These are phyloP conservation scores for Drosophila seguyi DNA, from an alignment of 1,140 invertebrate genomes.

Conservation along the genomic window DNA sequence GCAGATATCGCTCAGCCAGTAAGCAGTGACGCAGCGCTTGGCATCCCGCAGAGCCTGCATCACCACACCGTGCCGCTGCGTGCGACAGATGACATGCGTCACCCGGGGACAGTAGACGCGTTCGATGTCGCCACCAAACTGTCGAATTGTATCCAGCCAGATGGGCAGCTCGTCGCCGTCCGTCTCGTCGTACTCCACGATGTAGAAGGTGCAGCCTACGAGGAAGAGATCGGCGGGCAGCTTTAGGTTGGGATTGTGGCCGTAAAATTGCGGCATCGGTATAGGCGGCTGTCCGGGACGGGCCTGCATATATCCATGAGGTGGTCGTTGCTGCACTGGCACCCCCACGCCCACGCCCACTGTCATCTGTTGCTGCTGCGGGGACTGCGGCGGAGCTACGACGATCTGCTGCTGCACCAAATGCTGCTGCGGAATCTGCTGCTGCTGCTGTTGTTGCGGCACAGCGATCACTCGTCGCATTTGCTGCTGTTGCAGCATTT, in stretches of 20 bases:
- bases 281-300: conserved; percentile 72
- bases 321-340: conserved; percentile 61
- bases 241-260: conserved; percentile 94
- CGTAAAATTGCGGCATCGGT: conserved; percentile 91
- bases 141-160: conserved; percentile 94
- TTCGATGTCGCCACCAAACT: conserved; percentile 96
- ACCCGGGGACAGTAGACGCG: conserved; percentile 92
- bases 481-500: conserved; percentile 73
- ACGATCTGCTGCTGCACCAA: conserved; percentile 80
- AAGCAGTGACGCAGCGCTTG: conserved; percentile 94
- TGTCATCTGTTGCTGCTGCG: conserved; percentile 54
- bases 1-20: conserved; percentile 97
- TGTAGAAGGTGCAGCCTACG: conserved; percentile 96
- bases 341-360: conserved; percentile 60
- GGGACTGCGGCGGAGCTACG: conserved; percentile 44
- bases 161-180: conserved; percentile 87
- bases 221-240: conserved; percentile 95
- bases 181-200: conserved; percentile 89
- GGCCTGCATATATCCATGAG: conserved; percentile 69
- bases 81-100: conserved; percentile 96
- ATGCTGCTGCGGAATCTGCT: conserved; percentile 78
- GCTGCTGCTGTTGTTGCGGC: conserved; percentile 80
- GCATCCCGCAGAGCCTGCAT: conserved; percentile 92
- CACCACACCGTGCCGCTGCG: conserved; percentile 94
- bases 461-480: conserved; percentile 86